Percentiles rank a stretch among this genome's conserved stretches.
phyloP scores from a whole-genome alignment of 2,113 vertebrate species.

The Rana temporaria region DNA sequence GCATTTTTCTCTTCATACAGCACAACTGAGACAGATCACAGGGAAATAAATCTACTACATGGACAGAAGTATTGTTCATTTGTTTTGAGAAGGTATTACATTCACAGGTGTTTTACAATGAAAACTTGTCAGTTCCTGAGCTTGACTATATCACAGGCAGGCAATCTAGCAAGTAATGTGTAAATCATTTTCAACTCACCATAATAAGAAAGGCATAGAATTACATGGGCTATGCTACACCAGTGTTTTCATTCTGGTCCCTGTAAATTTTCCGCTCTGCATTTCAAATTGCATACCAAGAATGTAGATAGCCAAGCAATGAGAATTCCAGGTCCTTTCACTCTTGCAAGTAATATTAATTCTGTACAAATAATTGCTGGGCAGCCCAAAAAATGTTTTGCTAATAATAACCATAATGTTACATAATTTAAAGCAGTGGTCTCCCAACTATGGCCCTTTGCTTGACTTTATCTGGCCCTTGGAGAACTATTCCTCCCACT shows the following conservation, averaged over 20 bases:
- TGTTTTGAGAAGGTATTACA: not conserved
- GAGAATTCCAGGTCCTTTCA: not conserved
- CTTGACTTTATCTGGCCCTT: too few species aligned
- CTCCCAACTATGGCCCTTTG: too few species aligned
- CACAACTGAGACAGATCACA: too few species aligned
- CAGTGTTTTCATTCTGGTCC: not conserved
- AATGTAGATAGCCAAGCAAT: slow-evolving; percentile 23
- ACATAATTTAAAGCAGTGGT: too few species aligned
- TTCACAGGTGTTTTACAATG: slow-evolving; percentile 18
- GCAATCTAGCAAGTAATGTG: slow-evolving; percentile 3
- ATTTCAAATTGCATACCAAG: slow-evolving; percentile 13
- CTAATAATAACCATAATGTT: too few species aligned
- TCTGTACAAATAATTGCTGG: too few species aligned
- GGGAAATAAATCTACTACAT: not conserved
- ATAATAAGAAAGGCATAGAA: slow-evolving; percentile 27
- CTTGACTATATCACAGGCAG: slow-evolving; percentile 32
- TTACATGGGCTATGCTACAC: slow-evolving; percentile 32
- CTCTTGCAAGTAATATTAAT: too few species aligned
- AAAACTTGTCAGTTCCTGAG: not conserved
- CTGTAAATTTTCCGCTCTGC: not conserved
- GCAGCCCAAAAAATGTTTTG: too few species aligned
- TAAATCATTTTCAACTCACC: slow-evolving; percentile 35
- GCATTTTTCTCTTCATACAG: too few species aligned
- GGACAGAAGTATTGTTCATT: not conserved
- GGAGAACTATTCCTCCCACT: too few species aligned